Percentiles rank a stretch among this genome's conserved stretches.
Evolutionary conservation across 2,888 invertebrate genomes (phyloP).

Genomic region (Stratiomys singularior): DNA sequence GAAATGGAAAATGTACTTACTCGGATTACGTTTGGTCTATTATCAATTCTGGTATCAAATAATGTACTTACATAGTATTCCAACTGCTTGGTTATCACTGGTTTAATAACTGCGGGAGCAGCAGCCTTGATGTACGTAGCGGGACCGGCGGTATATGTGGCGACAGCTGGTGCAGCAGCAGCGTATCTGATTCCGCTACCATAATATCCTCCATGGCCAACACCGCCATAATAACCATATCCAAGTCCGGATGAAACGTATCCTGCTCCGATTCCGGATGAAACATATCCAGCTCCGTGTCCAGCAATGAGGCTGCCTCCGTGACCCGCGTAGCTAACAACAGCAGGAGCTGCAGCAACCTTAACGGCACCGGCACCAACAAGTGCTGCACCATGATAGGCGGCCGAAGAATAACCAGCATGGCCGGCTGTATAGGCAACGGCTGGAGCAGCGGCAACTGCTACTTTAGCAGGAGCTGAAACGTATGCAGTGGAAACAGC

Average conservation of each 20-base stretch:
- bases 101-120: conserved; percentile 66
- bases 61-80: conserved; percentile 71
- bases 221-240: conserved; percentile 37
- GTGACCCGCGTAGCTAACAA: conserved; percentile 46
- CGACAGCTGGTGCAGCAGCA: conserved; percentile 60
- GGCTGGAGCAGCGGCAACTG: conserved; percentile 48
- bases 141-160: conserved; percentile 62
- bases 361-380: conserved; percentile 18
- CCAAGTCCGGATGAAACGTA: conserved; percentile 12
- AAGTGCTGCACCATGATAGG: conserved; percentile 50
- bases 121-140: conserved; percentile 62
- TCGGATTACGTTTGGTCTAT: too few relatives aligned
- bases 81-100: conserved; percentile 71
- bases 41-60: neutral
- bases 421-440: conserved; percentile 53
- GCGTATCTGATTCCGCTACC: conserved; percentile 61
- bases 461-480: conserved; percentile 45
- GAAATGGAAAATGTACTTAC: too few relatives aligned
- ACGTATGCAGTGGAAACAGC: conserved; percentile 45
- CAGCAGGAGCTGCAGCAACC: conserved; percentile 54
- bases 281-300: conserved; percentile 32
- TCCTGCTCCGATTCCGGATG: conserved; percentile 26
- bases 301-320: conserved; percentile 51
- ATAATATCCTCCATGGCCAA: conserved; percentile 57
- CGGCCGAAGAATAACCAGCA: conserved; percentile 53